Conservation (phyloP, 2,113 vertebrate genomes). For the Alethe diademata region DNA sequence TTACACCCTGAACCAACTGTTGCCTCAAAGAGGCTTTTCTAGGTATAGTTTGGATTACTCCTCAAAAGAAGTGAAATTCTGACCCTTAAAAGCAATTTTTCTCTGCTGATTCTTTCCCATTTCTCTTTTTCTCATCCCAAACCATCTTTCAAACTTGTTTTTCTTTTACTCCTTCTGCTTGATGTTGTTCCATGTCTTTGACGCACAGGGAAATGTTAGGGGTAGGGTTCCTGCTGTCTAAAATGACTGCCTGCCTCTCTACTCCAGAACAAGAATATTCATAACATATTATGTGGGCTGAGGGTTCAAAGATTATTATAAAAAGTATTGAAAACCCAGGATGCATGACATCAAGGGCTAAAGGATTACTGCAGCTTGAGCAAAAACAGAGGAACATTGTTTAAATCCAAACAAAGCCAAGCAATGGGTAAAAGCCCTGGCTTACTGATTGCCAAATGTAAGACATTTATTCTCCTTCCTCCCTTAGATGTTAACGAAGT, state of each 20-base stretch:
- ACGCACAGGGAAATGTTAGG: not conserved
- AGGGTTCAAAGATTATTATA: not conserved
- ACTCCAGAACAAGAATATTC: constrained; percentile 1
- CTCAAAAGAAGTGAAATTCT: not conserved
- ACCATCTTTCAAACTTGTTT: not conserved
- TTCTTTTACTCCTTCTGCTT: not conserved
- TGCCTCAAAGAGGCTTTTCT: not conserved
- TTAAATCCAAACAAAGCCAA: constrained; percentile 28
- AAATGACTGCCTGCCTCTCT: not conserved
- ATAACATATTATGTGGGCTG: constrained; percentile 11
- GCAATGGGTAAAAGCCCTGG: not conserved
- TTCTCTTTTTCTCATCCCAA: not conserved
- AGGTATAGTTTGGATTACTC: not conserved
- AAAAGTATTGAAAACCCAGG: not conserved
- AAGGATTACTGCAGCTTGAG: constrained; percentile 17
- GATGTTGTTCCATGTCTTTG: not conserved
- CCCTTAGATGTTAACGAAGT: constrained; percentile 26
- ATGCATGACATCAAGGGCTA: constrained; percentile 17
- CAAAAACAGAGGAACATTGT: constrained; percentile 33
- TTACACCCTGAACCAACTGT: not conserved
- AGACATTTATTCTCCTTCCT: not conserved
- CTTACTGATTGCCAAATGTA: not conserved
- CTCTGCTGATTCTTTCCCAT: not conserved
- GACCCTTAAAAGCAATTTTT: not conserved
- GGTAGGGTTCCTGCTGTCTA: not conserved